These are phyloP conservation scores for Bombus waltoni DNA, from an alignment of 1,140 invertebrate species.

Conservation along the genomic window DNA sequence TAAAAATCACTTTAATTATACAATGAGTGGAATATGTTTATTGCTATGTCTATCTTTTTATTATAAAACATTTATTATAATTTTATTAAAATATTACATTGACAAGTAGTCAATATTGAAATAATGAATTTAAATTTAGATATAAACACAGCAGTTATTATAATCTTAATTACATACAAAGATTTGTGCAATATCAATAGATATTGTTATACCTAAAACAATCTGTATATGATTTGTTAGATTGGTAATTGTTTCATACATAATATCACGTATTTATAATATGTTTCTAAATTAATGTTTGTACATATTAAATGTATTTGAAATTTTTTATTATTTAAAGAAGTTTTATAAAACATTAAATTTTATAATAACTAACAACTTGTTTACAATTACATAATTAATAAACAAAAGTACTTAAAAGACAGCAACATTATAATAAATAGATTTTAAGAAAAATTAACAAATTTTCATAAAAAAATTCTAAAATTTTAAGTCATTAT, in stretches of 20 bases:
- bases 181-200: slow-evolving; percentile 20
- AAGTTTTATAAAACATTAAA: neutral
- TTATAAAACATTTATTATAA: slow-evolving; percentile 22
- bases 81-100: neutral
- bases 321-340: slow-evolving; percentile 7
- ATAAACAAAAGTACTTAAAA: slow-evolving; percentile 45
- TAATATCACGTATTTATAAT: neutral
- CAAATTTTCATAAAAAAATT: slow-evolving; percentile 36
- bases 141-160: neutral
- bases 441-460: slow-evolving; percentile 36
- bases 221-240: neutral
- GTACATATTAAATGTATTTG: slow-evolving; percentile 9
- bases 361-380: slow-evolving; percentile 19
- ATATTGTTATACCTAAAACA: neutral
- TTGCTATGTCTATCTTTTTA: neutral
- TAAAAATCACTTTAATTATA: neutral
- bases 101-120: slow-evolving; percentile 1
- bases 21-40: neutral
- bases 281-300: slow-evolving; percentile 16
- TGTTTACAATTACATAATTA: neutral
- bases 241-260: slow-evolving; percentile 3
- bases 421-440: slow-evolving; percentile 22
- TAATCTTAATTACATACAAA: slow-evolving; percentile 1
- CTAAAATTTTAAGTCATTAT: slow-evolving; percentile 42
- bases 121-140: slow-evolving; percentile 1